A percentile compares a stretch with the other conserved stretches of the same genome.
phyloP scores from a whole-genome alignment of 1,140 invertebrate species.

The Eriosoma lanigerum region DNA sequence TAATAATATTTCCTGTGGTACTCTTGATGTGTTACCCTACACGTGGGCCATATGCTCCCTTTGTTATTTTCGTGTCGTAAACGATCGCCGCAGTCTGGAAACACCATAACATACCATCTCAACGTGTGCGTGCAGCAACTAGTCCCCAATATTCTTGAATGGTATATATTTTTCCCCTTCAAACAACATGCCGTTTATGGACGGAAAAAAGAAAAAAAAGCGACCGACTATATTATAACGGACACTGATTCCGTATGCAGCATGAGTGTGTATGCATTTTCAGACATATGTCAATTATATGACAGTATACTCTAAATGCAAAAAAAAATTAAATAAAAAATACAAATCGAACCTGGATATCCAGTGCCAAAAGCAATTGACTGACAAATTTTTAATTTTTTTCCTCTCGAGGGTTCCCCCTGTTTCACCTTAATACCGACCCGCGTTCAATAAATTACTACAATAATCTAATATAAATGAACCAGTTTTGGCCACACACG shows the following conservation, averaged over 20 bases:
- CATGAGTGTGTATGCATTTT: slow-evolving; percentile 21
- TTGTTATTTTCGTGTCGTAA: slow-evolving; percentile 16
- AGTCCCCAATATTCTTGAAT: slow-evolving; percentile 14
- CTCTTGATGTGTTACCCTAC: slow-evolving; percentile 6
- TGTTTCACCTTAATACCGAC: too few species aligned
- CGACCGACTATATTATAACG: slow-evolving; percentile 10
- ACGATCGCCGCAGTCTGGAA: background rate
- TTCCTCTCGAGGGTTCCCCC: background rate
- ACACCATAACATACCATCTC: background rate
- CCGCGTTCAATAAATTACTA: too few species aligned
- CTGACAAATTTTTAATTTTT: background rate
- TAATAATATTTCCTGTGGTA: slow-evolving; percentile 30
- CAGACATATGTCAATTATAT: slow-evolving; percentile 39
- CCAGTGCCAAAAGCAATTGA: background rate
- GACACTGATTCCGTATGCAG: slow-evolving; percentile 38
- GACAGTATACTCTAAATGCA: slow-evolving; percentile 35
- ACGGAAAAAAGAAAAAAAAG: background rate
- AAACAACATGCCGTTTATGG: slow-evolving; percentile 36
- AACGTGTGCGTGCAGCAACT: background rate
- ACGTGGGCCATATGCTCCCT: slow-evolving; percentile 2
- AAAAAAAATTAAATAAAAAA: slow-evolving; percentile 17
- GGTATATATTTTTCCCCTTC: slow-evolving; percentile 34
- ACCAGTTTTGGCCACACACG: background rate
- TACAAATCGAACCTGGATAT: background rate
- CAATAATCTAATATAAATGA: background rate